A percentile compares a stretch with the other conserved stretches of the same genome.
Evolutionary conservation across 2,888 invertebrate species (phyloP).

Genomic region (Argyresthia albistria): DNA sequence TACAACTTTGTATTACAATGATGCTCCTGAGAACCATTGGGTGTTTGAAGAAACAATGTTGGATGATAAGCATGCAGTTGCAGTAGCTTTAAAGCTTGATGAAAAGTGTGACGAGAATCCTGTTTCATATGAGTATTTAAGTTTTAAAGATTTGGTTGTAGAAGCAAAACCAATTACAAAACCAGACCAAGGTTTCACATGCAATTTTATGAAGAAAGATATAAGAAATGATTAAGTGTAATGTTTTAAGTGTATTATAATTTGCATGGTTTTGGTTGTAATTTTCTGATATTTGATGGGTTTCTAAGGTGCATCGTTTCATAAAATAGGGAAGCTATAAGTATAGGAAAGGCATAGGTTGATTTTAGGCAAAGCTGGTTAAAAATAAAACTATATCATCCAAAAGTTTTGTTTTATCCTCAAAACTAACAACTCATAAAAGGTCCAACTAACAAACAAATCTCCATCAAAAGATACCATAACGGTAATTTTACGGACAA

Average conservation of each 20-base stretch:
- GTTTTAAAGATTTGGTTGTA: constrained; percentile 73
- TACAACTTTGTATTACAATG: constrained; percentile 77
- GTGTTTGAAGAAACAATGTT: constrained; percentile 87
- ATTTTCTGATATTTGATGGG: too few relatives aligned
- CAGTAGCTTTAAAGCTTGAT: constrained; percentile 75
- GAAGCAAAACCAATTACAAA: constrained; percentile 52
- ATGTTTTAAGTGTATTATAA: background rate
- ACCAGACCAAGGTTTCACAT: constrained; percentile 68
- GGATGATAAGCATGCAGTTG: constrained; percentile 82
- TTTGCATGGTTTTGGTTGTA: too few relatives aligned
- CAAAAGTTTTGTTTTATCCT: background rate
- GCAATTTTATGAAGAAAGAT: constrained; percentile 72
- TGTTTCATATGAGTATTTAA: constrained; percentile 64
- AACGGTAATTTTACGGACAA: constrained; percentile 38
- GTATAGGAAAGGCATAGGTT: too few relatives aligned
- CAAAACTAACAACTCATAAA: background rate
- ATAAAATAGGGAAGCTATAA: too few relatives aligned
- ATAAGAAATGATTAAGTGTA: constrained; percentile 33
- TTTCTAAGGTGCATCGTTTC: too few relatives aligned
- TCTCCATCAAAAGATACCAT: background rate
- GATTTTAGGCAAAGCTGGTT: too few relatives aligned
- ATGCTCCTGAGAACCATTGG: constrained; percentile 75
- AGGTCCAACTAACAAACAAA: background rate
- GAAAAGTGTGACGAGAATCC: constrained; percentile 21
- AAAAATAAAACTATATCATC: background rate